These are phyloP conservation scores for Notothenia coriiceps DNA, from an alignment of 2,113 vertebrate genomes.

Conservation along the genomic window DNA sequence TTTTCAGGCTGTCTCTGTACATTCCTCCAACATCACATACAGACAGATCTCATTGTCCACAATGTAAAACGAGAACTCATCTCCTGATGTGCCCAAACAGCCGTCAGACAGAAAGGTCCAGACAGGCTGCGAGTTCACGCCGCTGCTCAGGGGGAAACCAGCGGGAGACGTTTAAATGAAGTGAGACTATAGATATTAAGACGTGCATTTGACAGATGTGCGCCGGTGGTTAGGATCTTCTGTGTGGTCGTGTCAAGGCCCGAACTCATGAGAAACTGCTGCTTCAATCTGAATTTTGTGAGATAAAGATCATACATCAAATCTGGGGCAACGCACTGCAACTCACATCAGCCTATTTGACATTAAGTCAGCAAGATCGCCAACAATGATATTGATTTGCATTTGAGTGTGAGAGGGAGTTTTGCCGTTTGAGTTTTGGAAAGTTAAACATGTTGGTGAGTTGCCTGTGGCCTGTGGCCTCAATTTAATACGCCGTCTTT, in stretches of 20 bases:
- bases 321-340: constrained; percentile 34
- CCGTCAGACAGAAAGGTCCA: constrained; percentile 7
- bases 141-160: constrained; percentile 12
- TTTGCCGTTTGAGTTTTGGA: constrained; percentile 53
- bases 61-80: constrained; percentile 18
- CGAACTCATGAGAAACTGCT: constrained; percentile 37
- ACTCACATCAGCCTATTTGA: constrained; percentile 51
- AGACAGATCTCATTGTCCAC: constrained; percentile 32
- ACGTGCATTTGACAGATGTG: constrained; percentile 17
- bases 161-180: constrained; percentile 41
- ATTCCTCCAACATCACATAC: constrained; percentile 15
- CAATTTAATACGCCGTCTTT: constrained; percentile 21
- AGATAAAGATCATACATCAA: constrained; percentile 57
- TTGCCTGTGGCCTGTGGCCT: constrained; percentile 45
- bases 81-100: constrained; percentile 35
- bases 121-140: constrained; percentile 23
- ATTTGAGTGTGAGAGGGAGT: constrained; percentile 43
- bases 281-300: constrained; percentile 20
- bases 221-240: constrained; percentile 27
- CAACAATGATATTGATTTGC: constrained; percentile 49
- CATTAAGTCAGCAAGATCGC: constrained; percentile 45
- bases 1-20: background rate
- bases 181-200: constrained; percentile 39
- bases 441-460: constrained; percentile 48
- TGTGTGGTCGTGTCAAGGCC: constrained; percentile 52